A percentile compares a stretch with the other conserved stretches of the same genome.
Evolutionary conservation across 2,888 invertebrate species (phyloP).

Genomic region (Neocrepidodera transversa): DNA sequence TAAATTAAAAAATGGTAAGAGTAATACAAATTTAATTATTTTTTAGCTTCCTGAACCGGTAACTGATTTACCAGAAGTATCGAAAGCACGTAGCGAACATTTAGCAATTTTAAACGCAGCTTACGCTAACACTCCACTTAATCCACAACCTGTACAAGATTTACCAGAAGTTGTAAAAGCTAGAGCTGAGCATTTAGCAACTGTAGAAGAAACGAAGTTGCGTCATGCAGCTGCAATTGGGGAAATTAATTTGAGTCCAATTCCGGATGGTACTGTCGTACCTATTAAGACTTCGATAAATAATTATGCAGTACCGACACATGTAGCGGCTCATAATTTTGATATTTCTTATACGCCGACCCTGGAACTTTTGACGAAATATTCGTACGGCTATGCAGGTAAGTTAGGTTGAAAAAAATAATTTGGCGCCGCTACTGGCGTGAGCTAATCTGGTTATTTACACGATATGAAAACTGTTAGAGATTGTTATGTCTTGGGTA

Average conservation of each 20-base stretch:
- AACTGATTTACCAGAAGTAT: conserved; percentile 56
- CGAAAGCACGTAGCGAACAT: conserved; percentile 52
- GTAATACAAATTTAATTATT: background rate
- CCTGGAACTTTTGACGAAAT: conserved; percentile 59
- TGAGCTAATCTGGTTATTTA: no score
- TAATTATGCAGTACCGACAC: conserved; percentile 13
- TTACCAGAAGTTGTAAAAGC: conserved; percentile 55
- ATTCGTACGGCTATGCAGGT: conserved; percentile 68
- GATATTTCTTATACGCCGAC: conserved; percentile 45
- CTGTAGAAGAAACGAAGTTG: conserved; percentile 51
- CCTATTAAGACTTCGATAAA: conserved; percentile 33
- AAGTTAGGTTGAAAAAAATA: no score
- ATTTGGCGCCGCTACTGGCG: no score
- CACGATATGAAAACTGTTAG: no score
- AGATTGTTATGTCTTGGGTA: no score
- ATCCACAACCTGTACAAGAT: conserved; percentile 59
- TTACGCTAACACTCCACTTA: conserved; percentile 46
- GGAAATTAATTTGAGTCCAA: conserved; percentile 46
- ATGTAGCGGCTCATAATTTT: conserved; percentile 44
- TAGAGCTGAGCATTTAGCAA: conserved; percentile 53
- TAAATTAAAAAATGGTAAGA: no score
- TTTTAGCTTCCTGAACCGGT: conserved; percentile 55
- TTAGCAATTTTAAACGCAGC: conserved; percentile 52
- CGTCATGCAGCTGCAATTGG: conserved; percentile 48
- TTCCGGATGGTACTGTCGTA: conserved; percentile 41